Base-by-base conservation (phyloP, 2,113 vertebrate species). In the Hippocampus comes region DNA sequence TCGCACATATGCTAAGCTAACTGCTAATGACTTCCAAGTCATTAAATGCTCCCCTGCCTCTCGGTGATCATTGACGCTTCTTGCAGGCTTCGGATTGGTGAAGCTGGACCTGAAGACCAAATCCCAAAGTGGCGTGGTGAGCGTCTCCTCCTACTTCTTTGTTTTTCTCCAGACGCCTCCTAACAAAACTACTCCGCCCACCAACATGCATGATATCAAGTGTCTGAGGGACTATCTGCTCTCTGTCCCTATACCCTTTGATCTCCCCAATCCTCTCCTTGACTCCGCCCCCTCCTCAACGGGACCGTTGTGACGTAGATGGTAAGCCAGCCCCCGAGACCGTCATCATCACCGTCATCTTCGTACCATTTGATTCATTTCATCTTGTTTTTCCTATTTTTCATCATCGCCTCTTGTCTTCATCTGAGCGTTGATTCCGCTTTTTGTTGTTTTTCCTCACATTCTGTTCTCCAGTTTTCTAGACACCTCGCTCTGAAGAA, bases 91-190 rank as follows among this genome's bases (percentile, higher is more conserved):
- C 80, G 97, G 97, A 61, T 88, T 96, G 66, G 95, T 98, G 77
- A 98, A 97, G 90, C 84, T 99, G 81, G 97, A 99, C 79, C 76
- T 99, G 75, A 99, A 93, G 92, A 98, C 97, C 82, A 98, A 95
- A 87, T 97, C 96, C 68, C 95, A 94, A 72, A 97, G 90, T 74
- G 97, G 96, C 84, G 95, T 98, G 93, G 97, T 99, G 84, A 97
- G 96, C 93, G 68, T 30, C 20, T 30, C 15, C 12, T 30, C 5
- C 6, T 30, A 55, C n/a, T 27, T 38, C 2, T 30, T 15, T 25
- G 2, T 11, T 21, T 55, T n/a, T 21, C 60, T 56, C 0, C 21
- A 42, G 20, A 42, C 2, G 21, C 17, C 10, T 46, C 12, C 51
- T 41, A 53, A 56, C 67, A 15, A 30, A 38, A 38, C 5, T 25